Conservation (phyloP, 2,797 vertebrate species). For the Coregonus suidteri region DNA sequence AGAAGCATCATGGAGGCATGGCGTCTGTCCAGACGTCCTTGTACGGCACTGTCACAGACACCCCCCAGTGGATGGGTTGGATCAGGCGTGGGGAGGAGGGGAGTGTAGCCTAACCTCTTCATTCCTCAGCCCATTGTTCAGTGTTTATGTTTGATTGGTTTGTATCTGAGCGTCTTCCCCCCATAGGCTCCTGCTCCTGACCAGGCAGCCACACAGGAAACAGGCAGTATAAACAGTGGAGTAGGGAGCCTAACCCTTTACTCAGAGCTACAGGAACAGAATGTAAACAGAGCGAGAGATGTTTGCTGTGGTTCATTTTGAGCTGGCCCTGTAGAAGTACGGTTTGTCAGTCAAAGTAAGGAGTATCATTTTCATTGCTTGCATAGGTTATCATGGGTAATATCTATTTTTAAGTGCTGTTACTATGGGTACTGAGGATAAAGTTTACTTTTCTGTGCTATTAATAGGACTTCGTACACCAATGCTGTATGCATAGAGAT, state of each 20-base stretch:
- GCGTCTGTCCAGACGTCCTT: background rate
- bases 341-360: background rate
- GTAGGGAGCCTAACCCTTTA: slow-evolving; percentile 47
- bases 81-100: slow-evolving; percentile 7
- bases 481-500: no score
- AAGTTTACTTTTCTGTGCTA: no score
- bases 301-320: no score
- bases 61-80: background rate
- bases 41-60: slow-evolving; percentile 17
- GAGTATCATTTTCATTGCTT: background rate
- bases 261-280: slow-evolving; percentile 50
- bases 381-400: background rate
- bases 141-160: slow-evolving; percentile 67
- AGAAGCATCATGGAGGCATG: background rate
- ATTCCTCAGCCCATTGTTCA: slow-evolving; percentile 55
- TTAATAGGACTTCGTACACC: no score
- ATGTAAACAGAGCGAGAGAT: slow-evolving; percentile 41
- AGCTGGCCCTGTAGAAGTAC: background rate
- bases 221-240: slow-evolving; percentile 68
- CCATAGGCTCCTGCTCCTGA: slow-evolving; percentile 43
- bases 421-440: no score
- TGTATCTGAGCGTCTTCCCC: slow-evolving; percentile 61
- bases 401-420: background rate
- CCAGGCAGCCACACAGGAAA: slow-evolving; percentile 71
- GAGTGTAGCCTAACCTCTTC: slow-evolving; percentile 25